Evolutionary conservation across 1,140 invertebrate genomes (phyloP).

Genomic region (Bombus fervidus): DNA sequence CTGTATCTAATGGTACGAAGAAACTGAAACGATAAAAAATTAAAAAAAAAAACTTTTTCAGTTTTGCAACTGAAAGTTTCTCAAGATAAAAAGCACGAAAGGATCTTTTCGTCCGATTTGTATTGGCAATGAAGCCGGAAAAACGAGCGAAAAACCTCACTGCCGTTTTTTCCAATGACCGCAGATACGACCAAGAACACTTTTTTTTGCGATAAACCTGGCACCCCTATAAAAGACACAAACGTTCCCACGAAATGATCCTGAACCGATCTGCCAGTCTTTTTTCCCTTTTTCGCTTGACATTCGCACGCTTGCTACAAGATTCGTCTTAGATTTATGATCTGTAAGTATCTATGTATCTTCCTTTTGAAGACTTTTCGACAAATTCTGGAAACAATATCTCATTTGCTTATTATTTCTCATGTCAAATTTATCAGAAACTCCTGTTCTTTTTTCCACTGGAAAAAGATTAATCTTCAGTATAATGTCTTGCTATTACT

Average conservation of each 20-base stretch:
- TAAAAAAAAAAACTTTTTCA: background rate
- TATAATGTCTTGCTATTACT: background rate
- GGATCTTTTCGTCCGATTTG: conserved; percentile 23
- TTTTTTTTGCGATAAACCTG: conserved; percentile 32
- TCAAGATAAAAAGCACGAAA: background rate
- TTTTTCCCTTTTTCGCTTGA: background rate
- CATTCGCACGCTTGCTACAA: conserved; percentile 8
- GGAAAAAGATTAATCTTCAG: background rate
- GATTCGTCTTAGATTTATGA: conserved; percentile 33
- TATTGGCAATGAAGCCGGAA: background rate
- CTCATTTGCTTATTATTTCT: background rate
- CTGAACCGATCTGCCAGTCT: conserved; percentile 19
- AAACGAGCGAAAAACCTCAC: background rate
- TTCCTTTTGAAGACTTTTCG: background rate
- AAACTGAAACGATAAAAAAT: background rate
- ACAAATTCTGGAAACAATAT: background rate
- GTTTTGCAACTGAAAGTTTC: conserved; percentile 19
- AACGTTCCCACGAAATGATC: conserved; percentile 36
- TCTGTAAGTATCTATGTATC: background rate
- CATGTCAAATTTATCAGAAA: background rate
- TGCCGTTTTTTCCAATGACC: background rate
- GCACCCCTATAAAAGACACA: conserved; percentile 26
- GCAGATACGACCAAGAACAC: conserved; percentile 2
- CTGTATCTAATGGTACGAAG: background rate
- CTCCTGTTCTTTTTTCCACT: background rate